These are phyloP conservation scores for Oxygymnocypris stewartii DNA, from an alignment of 2,113 vertebrate genomes.

Conservation along the genomic window DNA sequence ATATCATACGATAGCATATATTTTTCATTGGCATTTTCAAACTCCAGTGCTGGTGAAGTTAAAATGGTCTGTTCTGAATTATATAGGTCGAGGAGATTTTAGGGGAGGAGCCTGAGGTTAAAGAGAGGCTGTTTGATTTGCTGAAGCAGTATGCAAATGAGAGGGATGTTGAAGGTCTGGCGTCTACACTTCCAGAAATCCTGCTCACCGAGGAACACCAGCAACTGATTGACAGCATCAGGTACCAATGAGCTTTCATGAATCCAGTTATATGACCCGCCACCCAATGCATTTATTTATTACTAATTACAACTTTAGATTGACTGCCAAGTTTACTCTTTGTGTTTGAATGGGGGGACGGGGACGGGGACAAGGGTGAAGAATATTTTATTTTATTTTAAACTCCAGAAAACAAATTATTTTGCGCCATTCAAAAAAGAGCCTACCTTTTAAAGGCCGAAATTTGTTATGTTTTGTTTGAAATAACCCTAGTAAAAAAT, in stretches of 20 bases:
- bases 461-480: no score
- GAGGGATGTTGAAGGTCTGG: conserved; percentile 85
- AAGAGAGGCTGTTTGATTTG: conserved; percentile 84
- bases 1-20: not conserved
- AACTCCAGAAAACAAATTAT: no score
- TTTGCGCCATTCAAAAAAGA: no score
- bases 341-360: not conserved
- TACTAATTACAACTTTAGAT: not conserved
- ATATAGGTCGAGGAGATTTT: conserved; percentile 88
- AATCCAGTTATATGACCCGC: not conserved
- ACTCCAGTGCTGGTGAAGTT: not conserved
- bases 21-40: not conserved
- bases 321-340: not conserved
- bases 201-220: conserved; percentile 82
- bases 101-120: conserved; percentile 82
- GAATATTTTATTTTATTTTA: not conserved
- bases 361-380: not conserved
- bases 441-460: no score
- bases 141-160: conserved; percentile 90
- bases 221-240: conserved; percentile 92
- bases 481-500: no score
- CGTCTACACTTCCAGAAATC: conserved; percentile 80
- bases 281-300: not conserved
- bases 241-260: conserved; percentile 72
- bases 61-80: not conserved